Evolutionary conservation across 2,113 vertebrate genomes (phyloP).

Genomic region (Eclectus roratus): DNA sequence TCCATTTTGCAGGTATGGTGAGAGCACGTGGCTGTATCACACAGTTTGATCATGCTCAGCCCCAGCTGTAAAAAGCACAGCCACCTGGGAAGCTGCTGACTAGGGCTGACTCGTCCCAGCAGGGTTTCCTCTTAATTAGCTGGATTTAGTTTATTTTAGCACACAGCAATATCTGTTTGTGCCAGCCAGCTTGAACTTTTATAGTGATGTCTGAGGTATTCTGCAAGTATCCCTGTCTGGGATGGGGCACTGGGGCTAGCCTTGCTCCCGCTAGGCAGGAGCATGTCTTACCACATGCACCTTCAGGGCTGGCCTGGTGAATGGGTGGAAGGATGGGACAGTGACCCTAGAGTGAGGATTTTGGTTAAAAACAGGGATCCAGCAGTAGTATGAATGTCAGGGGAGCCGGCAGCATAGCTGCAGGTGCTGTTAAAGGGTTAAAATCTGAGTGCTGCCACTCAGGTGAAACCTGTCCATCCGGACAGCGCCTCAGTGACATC

Average conservation of each 20-base stretch:
- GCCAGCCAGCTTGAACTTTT: background rate
- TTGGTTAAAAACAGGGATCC: background rate
- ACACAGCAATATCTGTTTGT: background rate
- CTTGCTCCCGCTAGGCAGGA: background rate
- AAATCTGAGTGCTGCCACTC: constrained; percentile 54
- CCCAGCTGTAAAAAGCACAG: background rate
- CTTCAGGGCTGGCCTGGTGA: background rate
- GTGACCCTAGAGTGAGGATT: background rate
- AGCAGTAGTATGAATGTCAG: background rate
- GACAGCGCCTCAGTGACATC: constrained; percentile 56
- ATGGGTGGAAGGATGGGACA: background rate
- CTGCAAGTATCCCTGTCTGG: background rate
- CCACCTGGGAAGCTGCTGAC: background rate
- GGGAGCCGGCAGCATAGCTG: background rate
- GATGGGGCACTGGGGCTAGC: fast-evolving
- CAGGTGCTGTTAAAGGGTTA: constrained; percentile 31
- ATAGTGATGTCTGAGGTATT: background rate
- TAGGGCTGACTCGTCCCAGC: background rate
- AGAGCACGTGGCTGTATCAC: background rate
- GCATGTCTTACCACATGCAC: background rate
- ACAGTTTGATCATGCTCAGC: fast-evolving
- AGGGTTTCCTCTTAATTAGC: background rate
- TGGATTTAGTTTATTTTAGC: background rate
- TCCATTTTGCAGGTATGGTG: fast-evolving
- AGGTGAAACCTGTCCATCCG: constrained; percentile 55